phyloP scores from a whole-genome alignment of 2,797 vertebrate genomes.

The Atherinosoma microstoma region DNA sequence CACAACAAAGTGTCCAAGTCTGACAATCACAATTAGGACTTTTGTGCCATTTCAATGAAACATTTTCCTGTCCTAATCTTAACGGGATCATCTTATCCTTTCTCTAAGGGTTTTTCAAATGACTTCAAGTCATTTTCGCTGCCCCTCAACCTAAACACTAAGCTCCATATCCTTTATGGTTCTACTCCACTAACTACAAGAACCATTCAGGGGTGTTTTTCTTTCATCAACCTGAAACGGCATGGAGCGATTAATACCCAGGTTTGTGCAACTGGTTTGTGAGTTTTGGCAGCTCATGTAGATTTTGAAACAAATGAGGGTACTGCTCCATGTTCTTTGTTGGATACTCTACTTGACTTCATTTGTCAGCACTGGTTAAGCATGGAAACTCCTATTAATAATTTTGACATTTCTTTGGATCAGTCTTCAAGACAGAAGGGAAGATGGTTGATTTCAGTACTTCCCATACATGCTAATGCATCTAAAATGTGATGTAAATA shows the following conservation, averaged over 20 bases:
- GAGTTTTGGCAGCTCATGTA: conserved; percentile 48
- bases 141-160: conserved; percentile 30
- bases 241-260: conserved; percentile 46
- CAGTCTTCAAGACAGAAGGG: neutral
- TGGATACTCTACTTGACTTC: conserved; percentile 9
- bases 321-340: conserved; percentile 26
- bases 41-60: conserved; percentile 59
- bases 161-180: conserved; percentile 52
- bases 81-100: conserved; percentile 61
- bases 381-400: neutral
- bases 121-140: conserved; percentile 48
- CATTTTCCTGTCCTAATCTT: conserved; percentile 54
- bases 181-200: conserved; percentile 43
- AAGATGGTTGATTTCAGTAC: neutral
- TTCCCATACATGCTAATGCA: conserved; percentile 10
- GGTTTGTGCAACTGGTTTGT: conserved; percentile 40
- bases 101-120: conserved; percentile 56
- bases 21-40: conserved; percentile 65
- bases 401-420: neutral
- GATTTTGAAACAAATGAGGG: conserved; percentile 45
- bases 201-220: conserved; percentile 56
- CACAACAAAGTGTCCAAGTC: conserved; percentile 56
- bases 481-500: neutral
- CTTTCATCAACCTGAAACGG: conserved; percentile 55
- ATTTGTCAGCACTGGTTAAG: neutral